Conservation (phyloP, 2,888 invertebrate species). For the Steinernema hermaphroditum region DNA sequence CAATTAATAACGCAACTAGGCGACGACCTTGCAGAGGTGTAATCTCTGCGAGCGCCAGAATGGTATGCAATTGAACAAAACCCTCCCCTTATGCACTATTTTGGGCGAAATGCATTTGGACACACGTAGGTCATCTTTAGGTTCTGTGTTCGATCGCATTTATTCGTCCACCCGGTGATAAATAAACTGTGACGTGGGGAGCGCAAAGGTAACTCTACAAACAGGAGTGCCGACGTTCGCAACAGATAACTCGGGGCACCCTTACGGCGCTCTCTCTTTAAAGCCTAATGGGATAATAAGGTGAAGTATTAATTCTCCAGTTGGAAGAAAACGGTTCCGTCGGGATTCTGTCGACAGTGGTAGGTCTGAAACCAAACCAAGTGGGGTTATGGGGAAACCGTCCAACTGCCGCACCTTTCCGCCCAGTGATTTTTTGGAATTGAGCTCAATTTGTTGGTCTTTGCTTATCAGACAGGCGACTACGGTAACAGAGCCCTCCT, state of each 20-base stretch:
- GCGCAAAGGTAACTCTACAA: too few species aligned
- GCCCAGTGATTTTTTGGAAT: slow-evolving; percentile 7
- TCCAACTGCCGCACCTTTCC: slow-evolving; percentile 7
- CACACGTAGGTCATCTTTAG: too few species aligned
- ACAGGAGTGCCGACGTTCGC: too few species aligned
- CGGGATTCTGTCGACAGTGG: slow-evolving; percentile 20
- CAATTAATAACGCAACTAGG: slow-evolving; percentile 23
- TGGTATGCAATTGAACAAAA: too few species aligned
- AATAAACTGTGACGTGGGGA: too few species aligned
- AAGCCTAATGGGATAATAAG: not conserved
- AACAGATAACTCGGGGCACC: too few species aligned
- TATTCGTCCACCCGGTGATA: too few species aligned
- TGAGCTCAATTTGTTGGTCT: slow-evolving; percentile 17
- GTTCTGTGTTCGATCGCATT: too few species aligned
- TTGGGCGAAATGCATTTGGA: too few species aligned
- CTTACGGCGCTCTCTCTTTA: slow-evolving; percentile 12
- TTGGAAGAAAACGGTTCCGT: slow-evolving; percentile 29
- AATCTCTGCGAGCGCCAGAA: not conserved
- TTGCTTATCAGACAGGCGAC: slow-evolving; percentile 20
- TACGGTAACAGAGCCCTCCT: slow-evolving; percentile 38
- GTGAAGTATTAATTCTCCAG: slow-evolving; percentile 12
- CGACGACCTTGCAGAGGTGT: slow-evolving; percentile 19
- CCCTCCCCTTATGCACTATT: too few species aligned
- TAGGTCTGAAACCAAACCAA: not conserved
- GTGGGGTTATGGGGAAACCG: not conserved